These are phyloP conservation scores for Camelus dromedarius DNA, from an alignment of 2,113 vertebrate genomes.

Conservation along the genomic window DNA sequence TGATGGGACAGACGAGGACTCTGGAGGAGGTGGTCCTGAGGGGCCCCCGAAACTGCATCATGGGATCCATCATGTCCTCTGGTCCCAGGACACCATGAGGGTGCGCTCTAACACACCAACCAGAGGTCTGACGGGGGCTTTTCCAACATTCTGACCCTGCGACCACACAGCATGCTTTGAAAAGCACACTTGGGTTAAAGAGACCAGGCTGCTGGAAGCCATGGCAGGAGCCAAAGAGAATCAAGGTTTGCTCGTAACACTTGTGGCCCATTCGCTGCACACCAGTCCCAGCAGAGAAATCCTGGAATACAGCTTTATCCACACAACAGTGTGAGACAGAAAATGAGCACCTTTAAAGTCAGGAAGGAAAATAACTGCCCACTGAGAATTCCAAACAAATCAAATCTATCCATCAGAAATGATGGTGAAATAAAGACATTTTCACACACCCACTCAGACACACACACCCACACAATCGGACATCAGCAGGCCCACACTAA, in stretches of 20 bases:
- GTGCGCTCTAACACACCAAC: neutral
- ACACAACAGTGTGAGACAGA: neutral
- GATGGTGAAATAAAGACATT: neutral
- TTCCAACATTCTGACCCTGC: neutral
- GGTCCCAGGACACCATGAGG: neutral
- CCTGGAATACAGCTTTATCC: neutral
- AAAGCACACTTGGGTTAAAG: neutral
- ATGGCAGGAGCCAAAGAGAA: neutral
- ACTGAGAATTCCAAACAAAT: neutral
- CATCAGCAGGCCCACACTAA: neutral
- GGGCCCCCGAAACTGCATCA: neutral
- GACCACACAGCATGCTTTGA: neutral
- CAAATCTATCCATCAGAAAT: neutral
- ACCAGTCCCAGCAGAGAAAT: neutral
- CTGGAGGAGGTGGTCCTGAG: neutral
- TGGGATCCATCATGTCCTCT: accelerated
- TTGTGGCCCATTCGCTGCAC: neutral
- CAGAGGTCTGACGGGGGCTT: accelerated
- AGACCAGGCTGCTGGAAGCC: neutral
- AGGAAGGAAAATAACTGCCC: neutral
- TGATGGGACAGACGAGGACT: accelerated
- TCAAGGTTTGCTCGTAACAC: neutral
- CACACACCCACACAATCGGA: neutral
- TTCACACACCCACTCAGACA: neutral
- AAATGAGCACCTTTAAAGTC: neutral